Conservation (phyloP, 2,113 vertebrate genomes). For the Dunckerocampus dactyliophorus region DNA sequence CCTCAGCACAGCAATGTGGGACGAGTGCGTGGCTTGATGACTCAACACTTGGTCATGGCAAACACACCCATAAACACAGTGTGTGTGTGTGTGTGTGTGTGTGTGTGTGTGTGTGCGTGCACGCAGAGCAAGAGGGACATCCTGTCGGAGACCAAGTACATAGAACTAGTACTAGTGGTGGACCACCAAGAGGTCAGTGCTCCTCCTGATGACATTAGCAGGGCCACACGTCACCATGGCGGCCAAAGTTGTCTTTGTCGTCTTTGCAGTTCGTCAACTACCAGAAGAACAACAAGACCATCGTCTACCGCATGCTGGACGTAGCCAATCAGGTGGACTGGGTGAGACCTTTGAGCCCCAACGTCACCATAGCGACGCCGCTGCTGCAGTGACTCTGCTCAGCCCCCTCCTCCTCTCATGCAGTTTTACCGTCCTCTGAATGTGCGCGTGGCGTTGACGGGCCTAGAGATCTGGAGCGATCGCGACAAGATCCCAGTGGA, state of each 20-base stretch:
- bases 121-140: slow-evolving; percentile 73
- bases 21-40: too few relatives aligned
- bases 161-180: slow-evolving; percentile 90
- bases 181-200: slow-evolving; percentile 82
- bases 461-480: slow-evolving; percentile 88
- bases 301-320: slow-evolving; percentile 81
- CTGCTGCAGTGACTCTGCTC: background rate
- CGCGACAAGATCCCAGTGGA: slow-evolving; percentile 70
- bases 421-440: slow-evolving; percentile 87
- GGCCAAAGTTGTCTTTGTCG: background rate
- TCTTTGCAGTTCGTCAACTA: slow-evolving; percentile 76
- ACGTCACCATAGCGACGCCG: too few relatives aligned
- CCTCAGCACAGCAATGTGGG: too few relatives aligned
- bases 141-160: slow-evolving; percentile 76
- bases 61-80: too few relatives aligned
- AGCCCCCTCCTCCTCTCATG: background rate
- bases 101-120: background rate
- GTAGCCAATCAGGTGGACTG: slow-evolving; percentile 85
- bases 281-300: slow-evolving; percentile 66
- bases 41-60: too few relatives aligned
- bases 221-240: background rate
- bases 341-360: slow-evolving; percentile 68
- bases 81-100: too few relatives aligned
- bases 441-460: slow-evolving; percentile 82
- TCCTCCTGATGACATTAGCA: background rate